phyloP scores from a whole-genome alignment of 1,140 invertebrate species.

The Pachyrhynchus sulphureomaculatus region DNA sequence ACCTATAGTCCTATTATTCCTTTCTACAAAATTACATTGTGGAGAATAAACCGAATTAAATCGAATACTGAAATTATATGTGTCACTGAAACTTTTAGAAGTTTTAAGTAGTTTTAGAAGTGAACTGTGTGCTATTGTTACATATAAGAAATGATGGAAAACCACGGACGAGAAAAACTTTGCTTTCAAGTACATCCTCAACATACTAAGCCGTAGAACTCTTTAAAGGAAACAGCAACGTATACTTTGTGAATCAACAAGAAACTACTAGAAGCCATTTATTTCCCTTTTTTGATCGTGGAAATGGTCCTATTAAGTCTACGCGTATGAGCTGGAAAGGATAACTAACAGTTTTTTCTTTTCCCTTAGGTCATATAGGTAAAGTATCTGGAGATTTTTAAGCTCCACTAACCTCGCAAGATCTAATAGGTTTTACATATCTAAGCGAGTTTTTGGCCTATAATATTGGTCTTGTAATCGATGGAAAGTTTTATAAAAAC shows the following conservation, averaged over 20 bases:
- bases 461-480: constrained; percentile 23
- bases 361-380: constrained; percentile 22
- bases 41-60: constrained; percentile 21
- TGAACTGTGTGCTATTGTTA: constrained; percentile 37
- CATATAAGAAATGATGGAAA: neutral
- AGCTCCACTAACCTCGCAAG: constrained; percentile 22
- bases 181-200: constrained; percentile 31
- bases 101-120: neutral
- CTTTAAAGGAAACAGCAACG: too few relatives aligned
- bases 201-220: constrained; percentile 20
- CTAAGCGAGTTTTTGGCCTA: constrained; percentile 24
- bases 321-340: constrained; percentile 38
- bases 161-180: constrained; percentile 28
- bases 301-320: constrained; percentile 51
- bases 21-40: constrained; percentile 23
- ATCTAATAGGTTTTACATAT: constrained; percentile 14
- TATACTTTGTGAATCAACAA: too few relatives aligned
- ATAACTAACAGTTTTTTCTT: constrained; percentile 22
- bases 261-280: constrained; percentile 42
- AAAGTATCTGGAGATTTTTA: constrained; percentile 16
- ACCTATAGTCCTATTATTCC: constrained; percentile 19
- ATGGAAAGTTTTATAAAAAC: constrained; percentile 26
- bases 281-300: constrained; percentile 33
- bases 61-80: constrained; percentile 22
- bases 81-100: constrained; percentile 2